Evolutionary conservation across 2,888 invertebrate species (phyloP).

Genomic region (Eudemis profundana): DNA sequence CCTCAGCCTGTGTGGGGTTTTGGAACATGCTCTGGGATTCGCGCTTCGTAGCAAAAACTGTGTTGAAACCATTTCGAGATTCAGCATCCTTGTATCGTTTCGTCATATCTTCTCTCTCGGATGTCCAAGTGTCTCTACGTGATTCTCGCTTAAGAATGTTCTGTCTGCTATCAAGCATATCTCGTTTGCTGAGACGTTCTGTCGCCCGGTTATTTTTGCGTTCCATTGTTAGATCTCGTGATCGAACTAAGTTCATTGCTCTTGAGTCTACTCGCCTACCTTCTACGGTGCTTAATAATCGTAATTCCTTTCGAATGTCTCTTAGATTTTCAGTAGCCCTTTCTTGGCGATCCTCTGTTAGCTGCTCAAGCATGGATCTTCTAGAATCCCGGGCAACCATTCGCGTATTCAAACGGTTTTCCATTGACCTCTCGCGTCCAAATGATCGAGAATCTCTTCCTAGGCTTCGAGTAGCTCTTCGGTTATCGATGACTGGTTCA

Average conservation of each 20-base stretch:
- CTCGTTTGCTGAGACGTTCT: conserved; percentile 23
- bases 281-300: conserved; percentile 1
- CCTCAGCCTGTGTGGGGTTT: conserved; percentile 46
- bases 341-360: conserved; percentile 11
- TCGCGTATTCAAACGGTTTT: conserved; percentile 20
- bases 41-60: conserved; percentile 45
- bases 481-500: conserved; percentile 4
- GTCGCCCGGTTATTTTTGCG: conserved; percentile 7
- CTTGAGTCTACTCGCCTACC: conserved; percentile 6
- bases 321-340: conserved; percentile 3
- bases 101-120: conserved; percentile 32
- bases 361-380: conserved; percentile 1
- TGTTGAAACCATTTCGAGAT: conserved; percentile 45
- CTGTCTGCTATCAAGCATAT: conserved; percentile 13
- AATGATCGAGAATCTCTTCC: conserved; percentile 24
- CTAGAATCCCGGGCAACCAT: conserved; percentile 2
- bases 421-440: conserved; percentile 13
- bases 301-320: conserved; percentile 7
- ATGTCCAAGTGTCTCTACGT: conserved; percentile 27
- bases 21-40: conserved; percentile 41
- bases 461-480: conserved; percentile 16
- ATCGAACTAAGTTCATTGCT: conserved; percentile 1
- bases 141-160: conserved; percentile 8
- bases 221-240: conserved; percentile 14
- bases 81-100: conserved; percentile 45